These are phyloP conservation scores for Eristalinus sepulchralis DNA, from an alignment of 2,888 invertebrate species.

Conservation along the genomic window DNA sequence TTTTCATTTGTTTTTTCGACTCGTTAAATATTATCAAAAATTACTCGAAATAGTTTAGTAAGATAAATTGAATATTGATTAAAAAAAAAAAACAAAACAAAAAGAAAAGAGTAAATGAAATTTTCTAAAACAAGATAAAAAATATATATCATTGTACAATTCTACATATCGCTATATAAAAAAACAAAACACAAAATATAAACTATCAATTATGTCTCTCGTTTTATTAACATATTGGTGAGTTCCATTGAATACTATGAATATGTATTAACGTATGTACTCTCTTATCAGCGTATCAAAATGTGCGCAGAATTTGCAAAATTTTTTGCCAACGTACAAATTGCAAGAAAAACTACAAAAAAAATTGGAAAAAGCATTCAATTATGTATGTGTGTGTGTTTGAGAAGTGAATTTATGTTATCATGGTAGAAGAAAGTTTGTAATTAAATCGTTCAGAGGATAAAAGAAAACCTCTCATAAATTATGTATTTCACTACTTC, in stretches of 20 bases:
- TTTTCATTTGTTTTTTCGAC: background rate
- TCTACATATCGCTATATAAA: conserved; percentile 60
- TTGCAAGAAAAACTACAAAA: no score
- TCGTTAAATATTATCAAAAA: conserved; percentile 21
- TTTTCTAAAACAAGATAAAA: conserved; percentile 37
- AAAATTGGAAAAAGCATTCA: background rate
- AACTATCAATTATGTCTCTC: conserved; percentile 2
- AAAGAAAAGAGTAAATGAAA: conserved; percentile 18
- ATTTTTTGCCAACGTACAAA: background rate
- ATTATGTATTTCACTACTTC: background rate
- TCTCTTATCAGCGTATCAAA: background rate
- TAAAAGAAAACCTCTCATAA: background rate
- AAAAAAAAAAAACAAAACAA: conserved; percentile 17
- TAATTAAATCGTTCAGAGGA: background rate
- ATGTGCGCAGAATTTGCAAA: background rate
- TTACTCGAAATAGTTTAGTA: conserved; percentile 37
- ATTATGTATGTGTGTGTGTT: background rate
- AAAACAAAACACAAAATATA: conserved; percentile 3
- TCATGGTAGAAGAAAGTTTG: background rate
- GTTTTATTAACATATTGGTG: background rate
- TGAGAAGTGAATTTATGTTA: background rate
- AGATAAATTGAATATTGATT: conserved; percentile 5
- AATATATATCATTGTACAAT: conserved; percentile 51
- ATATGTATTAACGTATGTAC: background rate
- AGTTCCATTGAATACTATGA: background rate